These are phyloP conservation scores for Oligia fasciuncula DNA, from an alignment of 2,888 invertebrate genomes.

Conservation along the genomic window DNA sequence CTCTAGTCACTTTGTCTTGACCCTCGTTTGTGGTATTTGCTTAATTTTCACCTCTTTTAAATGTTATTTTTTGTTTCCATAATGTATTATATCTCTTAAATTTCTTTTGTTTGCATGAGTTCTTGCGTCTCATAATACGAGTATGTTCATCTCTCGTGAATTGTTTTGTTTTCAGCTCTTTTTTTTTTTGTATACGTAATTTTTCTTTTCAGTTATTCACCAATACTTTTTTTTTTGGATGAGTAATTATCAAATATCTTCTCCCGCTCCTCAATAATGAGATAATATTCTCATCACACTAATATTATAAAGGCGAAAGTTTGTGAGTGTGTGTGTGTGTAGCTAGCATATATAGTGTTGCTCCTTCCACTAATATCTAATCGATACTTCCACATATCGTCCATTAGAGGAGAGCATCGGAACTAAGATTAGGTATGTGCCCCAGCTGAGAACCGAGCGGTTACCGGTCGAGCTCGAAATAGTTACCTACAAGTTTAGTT, in stretches of 20 bases:
- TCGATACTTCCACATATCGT: conserved; percentile 29
- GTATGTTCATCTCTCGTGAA: not conserved
- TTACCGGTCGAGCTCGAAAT: conserved; percentile 13
- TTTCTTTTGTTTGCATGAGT: too few relatives aligned
- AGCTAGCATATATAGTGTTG: too few relatives aligned
- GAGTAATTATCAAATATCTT: too few relatives aligned
- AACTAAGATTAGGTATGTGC: conserved; percentile 20
- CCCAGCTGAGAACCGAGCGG: not conserved
- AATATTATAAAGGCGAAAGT: too few relatives aligned
- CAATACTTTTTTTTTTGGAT: too few relatives aligned
- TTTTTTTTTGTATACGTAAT: not conserved
- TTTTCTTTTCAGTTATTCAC: not conserved
- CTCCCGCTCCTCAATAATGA: too few relatives aligned
- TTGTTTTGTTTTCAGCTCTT: not conserved
- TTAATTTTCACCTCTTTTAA: not conserved
- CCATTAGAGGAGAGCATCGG: conserved; percentile 33
- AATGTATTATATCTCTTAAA: too few relatives aligned
- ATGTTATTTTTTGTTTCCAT: not conserved
- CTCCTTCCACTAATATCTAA: conserved; percentile 18
- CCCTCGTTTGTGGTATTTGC: not conserved
- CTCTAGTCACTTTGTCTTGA: not conserved
- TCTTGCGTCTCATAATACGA: too few relatives aligned
- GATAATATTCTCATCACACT: too few relatives aligned
- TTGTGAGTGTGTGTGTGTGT: too few relatives aligned
- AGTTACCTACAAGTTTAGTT: not conserved